A percentile compares a stretch with the other conserved stretches of the same genome.
phyloP scores from a whole-genome alignment of 2,797 vertebrate species.

The Enteromius unitaeniatus region DNA sequence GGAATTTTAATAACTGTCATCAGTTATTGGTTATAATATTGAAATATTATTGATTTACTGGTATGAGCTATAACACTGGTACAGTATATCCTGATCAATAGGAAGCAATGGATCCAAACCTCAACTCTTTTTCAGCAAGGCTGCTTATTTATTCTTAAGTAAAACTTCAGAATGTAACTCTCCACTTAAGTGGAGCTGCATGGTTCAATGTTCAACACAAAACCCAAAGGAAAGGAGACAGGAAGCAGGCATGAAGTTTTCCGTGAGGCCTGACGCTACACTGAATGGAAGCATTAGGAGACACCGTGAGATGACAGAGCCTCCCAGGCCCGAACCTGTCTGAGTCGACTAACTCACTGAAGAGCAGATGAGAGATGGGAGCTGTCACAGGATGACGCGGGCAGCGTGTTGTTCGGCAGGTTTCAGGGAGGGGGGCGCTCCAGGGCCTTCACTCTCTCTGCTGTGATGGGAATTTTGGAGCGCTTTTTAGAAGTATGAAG shows the following conservation, averaged over 20 bases:
- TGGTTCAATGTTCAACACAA: constrained; percentile 9
- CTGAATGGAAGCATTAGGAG: constrained; percentile 19
- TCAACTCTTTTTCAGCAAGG: not conserved
- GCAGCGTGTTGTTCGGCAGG: constrained; percentile 32
- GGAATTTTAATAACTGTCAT: not conserved
- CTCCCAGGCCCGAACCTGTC: constrained; percentile 26
- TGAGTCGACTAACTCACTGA: constrained; percentile 2
- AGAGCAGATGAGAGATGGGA: constrained; percentile 34
- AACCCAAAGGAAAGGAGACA: constrained; percentile 15
- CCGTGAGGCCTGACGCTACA: constrained; percentile 6
- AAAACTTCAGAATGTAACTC: constrained; percentile 1
- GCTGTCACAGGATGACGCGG: constrained; percentile 27
- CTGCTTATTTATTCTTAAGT: not conserved
- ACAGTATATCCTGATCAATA: not conserved
- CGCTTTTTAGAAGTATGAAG: constrained; percentile 47
- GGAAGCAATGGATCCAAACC: not conserved
- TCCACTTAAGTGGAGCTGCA: not conserved
- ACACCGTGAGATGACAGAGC: not conserved
- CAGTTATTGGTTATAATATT: not conserved
- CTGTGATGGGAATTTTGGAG: constrained; percentile 43
- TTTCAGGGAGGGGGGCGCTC: constrained; percentile 31
- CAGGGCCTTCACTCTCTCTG: constrained; percentile 46
- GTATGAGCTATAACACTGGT: not conserved
- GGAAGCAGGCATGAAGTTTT: not conserved
- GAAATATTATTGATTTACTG: not conserved